Evolutionary conservation across 2,113 vertebrate species (phyloP), one percentile per base, ranked within the genome.

Genomic region (Lampris incognitus): DNA sequence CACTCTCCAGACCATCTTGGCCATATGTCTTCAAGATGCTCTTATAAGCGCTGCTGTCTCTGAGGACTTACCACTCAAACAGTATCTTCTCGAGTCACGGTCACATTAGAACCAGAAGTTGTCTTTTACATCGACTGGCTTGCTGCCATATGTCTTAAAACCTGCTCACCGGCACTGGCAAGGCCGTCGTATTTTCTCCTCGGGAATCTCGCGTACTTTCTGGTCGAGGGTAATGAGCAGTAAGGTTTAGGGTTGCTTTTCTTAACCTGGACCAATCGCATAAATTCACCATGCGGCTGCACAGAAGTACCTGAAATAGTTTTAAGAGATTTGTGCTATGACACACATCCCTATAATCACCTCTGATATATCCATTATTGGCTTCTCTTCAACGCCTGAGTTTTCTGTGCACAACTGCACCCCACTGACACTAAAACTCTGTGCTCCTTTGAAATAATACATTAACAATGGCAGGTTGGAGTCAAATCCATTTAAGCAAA

Each of bases 11-110:
- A 70, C 56, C 5, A 74, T 74, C 46, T 78, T 46, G 66, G 46
- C 84, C 81, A 88, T 76, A 78, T 76, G 81, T 80, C 56, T 91
- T 42, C 64, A 85, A 77, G 66, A 89, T 83, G 82, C 66, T 81
- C 3, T 56, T 8, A 44, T 57, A 73, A 65, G 61, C 67, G 60
- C 24, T 38, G n/a, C 36, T 51, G 68, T 84, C 78, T 79, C 72
- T 50, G 57, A 42, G 54, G 72, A 69, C 68, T 52, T 62, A 38
- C 64, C 51, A 13, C 56, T 84, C 46, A 69, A 51, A 75, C 44
- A 58, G 41, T 72, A 55, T 83, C 69, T 79, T 77, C 42, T 82
- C 40, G 58, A 84, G 67, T 78, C 81, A 73, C 1, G 74, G 80
- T 68, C 86, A 66, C 51, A 54, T 10, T 72, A 36, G 40, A 82